These are phyloP conservation scores for Andrena flavipes DNA, from an alignment of 2,888 invertebrate genomes.

Conservation along the genomic window DNA sequence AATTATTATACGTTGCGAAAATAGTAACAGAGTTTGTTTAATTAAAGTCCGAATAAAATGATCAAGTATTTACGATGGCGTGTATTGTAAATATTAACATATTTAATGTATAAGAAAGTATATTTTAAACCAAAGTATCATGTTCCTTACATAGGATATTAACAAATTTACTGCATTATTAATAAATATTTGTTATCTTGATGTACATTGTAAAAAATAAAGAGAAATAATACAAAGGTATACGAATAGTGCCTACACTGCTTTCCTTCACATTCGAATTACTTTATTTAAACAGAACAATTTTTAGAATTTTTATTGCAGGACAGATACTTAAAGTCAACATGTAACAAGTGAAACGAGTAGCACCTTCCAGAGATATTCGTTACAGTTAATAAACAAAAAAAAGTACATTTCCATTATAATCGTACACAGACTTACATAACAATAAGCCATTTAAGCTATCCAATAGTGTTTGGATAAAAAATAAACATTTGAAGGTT, in stretches of 20 bases:
- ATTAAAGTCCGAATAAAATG: constrained; percentile 21
- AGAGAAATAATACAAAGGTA: constrained; percentile 66
- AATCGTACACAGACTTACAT: constrained; percentile 12
- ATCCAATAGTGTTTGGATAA: constrained; percentile 23
- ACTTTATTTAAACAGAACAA: constrained; percentile 62
- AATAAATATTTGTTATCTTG: constrained; percentile 67
- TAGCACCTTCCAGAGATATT: constrained; percentile 50
- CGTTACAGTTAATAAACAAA: constrained; percentile 38
- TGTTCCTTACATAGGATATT: constrained; percentile 69
- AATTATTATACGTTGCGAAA: constrained; percentile 28
- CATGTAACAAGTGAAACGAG: constrained; percentile 57
- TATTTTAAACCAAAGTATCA: constrained; percentile 72
- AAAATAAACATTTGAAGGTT: constrained; percentile 41
- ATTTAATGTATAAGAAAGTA: constrained; percentile 68
- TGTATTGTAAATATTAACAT: constrained; percentile 59
- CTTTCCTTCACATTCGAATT: constrained; percentile 30
- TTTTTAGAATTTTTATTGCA: constrained; percentile 47
- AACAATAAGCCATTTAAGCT: constrained; percentile 24
- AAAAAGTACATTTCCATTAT: constrained; percentile 21
- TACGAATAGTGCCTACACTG: constrained; percentile 45
- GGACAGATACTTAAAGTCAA: constrained; percentile 48
- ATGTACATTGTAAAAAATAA: constrained; percentile 63
- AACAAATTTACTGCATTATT: constrained; percentile 57
- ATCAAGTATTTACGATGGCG: constrained; percentile 26
- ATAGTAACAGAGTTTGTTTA: constrained; percentile 26